Evolutionary conservation across 2,888 invertebrate genomes (phyloP), one percentile per base, ranked within the genome.

Genomic region (Lithodes maja): DNA sequence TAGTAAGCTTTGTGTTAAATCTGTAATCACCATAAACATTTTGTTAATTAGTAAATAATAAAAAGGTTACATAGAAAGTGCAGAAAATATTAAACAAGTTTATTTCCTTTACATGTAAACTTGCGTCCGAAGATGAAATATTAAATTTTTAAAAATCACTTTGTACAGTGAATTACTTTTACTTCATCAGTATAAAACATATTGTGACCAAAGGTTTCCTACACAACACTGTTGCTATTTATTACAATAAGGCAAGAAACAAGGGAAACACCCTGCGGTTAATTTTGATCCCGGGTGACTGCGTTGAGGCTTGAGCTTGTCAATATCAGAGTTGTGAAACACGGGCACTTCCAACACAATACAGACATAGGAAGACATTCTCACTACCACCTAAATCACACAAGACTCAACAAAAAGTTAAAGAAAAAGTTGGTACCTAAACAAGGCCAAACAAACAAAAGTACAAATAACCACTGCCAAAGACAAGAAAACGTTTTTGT

Each of bases 91-190:
- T 83, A 88, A 88, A 88, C 88, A 88, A 88, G 54, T 88, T 88
- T 88, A 88, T 88, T 88, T 84, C 71, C 84, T 88, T 88, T 88
- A 88, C 88, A 88, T 88, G 88, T 88, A 84, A 79, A 88, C 83
- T 83, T 87, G 82, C 69, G 74, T 87, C 87, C 80, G 83, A 85
- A 82, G 82, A 83, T 83, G 78, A 86, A 86, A 81, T 86, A 87
- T 87, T 83, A 75, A 85, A 85, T 82, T 83, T 69, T 78, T 83
- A 82, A 83, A 87, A 87, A 87, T 87, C 87, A 87, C 84, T 88
- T 88, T 88, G 88, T 88, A 88, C 88, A 88, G 84, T 88, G 84
- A 88, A 88, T 80, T 69, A 68, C 80, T 74, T 74, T 68, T 54
- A 61, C 78, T 84, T 80, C 69, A 69, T 84, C 75, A 71, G 88